Conservation (phyloP, 2,888 invertebrate species). For the Eupelmus urozonus region DNA sequence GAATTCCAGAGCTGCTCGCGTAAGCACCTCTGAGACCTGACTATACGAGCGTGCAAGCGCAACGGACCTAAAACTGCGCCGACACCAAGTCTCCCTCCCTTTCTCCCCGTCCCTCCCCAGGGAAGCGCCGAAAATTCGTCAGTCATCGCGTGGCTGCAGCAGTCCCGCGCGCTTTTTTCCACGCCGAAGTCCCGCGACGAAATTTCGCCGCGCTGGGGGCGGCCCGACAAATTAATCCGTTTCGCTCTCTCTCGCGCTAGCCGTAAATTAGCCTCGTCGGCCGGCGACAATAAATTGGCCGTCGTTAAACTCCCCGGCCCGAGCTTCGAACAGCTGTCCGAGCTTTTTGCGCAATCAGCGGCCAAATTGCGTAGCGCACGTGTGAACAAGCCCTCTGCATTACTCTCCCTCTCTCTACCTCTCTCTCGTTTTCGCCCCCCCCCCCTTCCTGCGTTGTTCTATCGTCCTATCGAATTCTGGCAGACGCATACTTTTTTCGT, state of each 20-base stretch:
- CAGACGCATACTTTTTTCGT: neutral
- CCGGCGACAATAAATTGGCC: conserved; percentile 68
- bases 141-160: too few species aligned
- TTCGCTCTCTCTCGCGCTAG: conserved; percentile 57
- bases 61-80: too few species aligned
- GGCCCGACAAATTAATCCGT: conserved; percentile 65
- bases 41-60: too few species aligned
- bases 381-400: conserved; percentile 47
- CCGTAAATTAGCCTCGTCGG: conserved; percentile 64
- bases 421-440: conserved; percentile 16
- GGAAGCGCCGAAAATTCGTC: too few species aligned
- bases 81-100: too few species aligned
- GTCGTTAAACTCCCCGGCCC: conserved; percentile 61
- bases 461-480: neutral
- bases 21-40: too few species aligned
- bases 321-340: conserved; percentile 61
- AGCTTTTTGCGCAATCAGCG: conserved; percentile 66
- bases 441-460: neutral
- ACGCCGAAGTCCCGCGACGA: neutral
- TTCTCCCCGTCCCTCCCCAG: too few species aligned
- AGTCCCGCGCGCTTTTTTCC: neutral
- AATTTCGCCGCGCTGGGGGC: conserved; percentile 17
- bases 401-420: conserved; percentile 1
- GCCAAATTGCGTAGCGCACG: conserved; percentile 62
- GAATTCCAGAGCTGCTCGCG: too few species aligned